Conservation (phyloP, 2,113 vertebrate species). For the Odobenus rosmarus region DNA sequence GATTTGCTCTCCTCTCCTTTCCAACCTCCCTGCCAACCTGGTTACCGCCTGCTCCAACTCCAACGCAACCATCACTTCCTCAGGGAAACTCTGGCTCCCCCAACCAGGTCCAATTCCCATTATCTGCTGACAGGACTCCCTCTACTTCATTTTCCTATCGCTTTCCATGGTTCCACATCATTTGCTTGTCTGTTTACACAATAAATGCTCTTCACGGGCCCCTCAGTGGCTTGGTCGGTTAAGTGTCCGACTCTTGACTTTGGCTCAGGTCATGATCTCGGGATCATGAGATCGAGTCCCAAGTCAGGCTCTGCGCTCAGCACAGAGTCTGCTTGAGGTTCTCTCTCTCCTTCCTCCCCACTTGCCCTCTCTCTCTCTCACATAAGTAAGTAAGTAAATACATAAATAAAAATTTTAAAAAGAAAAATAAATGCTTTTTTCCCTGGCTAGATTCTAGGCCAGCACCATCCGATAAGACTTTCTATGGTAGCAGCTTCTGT, state of each 20-base stretch:
- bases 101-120: background rate
- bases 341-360: background rate
- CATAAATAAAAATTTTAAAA: background rate
- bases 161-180: background rate
- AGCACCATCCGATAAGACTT: background rate
- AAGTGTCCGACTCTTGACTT: background rate
- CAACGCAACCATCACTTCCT: background rate
- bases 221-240: background rate
- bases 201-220: background rate
- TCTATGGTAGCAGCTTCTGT: background rate
- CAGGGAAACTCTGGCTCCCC: background rate
- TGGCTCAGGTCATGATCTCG: background rate
- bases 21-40: background rate
- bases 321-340: background rate
- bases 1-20: background rate
- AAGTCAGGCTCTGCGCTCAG: background rate
- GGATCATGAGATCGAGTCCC: background rate
- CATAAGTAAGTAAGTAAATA: background rate
- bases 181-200: background rate
- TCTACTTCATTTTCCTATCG: background rate
- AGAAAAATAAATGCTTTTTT: background rate
- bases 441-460: background rate
- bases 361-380: background rate
- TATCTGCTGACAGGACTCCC: background rate
- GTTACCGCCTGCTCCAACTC: background rate